Conservation (phyloP, 2,888 invertebrate genomes). For the Dynastes tityus region DNA sequence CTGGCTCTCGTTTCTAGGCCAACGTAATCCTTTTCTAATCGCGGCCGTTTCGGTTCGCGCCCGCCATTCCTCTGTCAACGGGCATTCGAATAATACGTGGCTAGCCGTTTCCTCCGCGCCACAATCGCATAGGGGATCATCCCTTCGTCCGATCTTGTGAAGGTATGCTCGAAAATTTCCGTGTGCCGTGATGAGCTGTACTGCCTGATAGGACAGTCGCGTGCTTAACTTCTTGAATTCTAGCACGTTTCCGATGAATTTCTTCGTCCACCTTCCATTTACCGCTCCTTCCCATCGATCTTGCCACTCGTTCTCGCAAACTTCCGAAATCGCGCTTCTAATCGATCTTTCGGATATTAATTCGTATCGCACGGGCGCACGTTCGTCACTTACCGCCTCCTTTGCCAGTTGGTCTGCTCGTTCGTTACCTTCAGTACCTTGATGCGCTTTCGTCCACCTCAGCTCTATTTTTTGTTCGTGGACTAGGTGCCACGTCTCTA, state of each 20-base stretch:
- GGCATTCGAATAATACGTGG: slow-evolving; percentile 16
- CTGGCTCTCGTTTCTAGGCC: background rate
- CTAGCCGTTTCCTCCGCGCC: slow-evolving; percentile 29
- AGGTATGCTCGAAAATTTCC: slow-evolving; percentile 25
- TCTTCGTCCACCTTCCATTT: slow-evolving; percentile 13
- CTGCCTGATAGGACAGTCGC: slow-evolving; percentile 25
- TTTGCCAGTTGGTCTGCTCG: slow-evolving; percentile 23
- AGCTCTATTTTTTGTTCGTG: background rate
- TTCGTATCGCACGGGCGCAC: background rate
- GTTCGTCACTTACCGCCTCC: background rate
- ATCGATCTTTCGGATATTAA: background rate
- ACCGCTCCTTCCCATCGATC: background rate
- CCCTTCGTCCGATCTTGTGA: slow-evolving; percentile 13
- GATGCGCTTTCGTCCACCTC: slow-evolving; percentile 6
- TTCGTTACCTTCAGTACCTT: slow-evolving; percentile 20
- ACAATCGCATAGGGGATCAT: background rate
- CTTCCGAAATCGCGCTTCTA: background rate
- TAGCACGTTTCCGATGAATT: background rate
- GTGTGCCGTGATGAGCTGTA: slow-evolving; percentile 18
- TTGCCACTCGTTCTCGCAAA: background rate
- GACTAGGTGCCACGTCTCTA: background rate
- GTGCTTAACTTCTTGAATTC: background rate
- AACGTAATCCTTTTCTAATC: background rate
- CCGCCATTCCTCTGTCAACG: slow-evolving; percentile 11
- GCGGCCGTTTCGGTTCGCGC: slow-evolving; percentile 4